These are phyloP conservation scores for Megaustenia siamemsis DNA, from an alignment of 2,888 invertebrate species.

Conservation along the genomic window DNA sequence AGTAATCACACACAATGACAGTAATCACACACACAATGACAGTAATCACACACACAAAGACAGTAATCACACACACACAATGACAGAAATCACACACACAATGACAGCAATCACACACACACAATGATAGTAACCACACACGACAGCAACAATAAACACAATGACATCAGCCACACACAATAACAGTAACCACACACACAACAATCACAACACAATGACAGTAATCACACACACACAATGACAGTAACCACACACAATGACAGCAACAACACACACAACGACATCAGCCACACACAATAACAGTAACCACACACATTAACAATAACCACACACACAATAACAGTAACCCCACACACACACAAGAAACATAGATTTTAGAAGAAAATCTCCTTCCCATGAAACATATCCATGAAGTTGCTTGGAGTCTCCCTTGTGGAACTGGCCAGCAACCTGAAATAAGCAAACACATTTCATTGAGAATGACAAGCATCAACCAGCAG, in stretches of 20 bases:
- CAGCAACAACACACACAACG: no score
- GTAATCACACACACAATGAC: neutral
- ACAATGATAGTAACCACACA: neutral
- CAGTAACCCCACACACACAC: neutral
- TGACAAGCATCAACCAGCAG: no score
- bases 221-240: no score
- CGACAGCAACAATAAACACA: no score
- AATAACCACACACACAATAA: neutral
- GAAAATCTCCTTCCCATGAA: conserved; percentile 18
- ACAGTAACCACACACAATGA: no score
- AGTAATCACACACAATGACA: neutral
- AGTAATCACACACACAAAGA: neutral
- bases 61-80: neutral
- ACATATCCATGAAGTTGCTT: conserved; percentile 36
- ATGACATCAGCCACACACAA: no score
- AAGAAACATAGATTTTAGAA: neutral
- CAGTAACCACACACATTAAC: neutral
- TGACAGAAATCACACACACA: neutral
- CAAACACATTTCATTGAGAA: no score
- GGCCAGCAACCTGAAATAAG: conserved; percentile 27
- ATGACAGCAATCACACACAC: neutral
- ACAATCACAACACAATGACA: no score
- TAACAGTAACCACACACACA: neutral
- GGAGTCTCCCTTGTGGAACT: conserved; percentile 22
- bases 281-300: no score